Conservation (phyloP, 2,113 vertebrate genomes). For the Agapornis roseicollis region DNA sequence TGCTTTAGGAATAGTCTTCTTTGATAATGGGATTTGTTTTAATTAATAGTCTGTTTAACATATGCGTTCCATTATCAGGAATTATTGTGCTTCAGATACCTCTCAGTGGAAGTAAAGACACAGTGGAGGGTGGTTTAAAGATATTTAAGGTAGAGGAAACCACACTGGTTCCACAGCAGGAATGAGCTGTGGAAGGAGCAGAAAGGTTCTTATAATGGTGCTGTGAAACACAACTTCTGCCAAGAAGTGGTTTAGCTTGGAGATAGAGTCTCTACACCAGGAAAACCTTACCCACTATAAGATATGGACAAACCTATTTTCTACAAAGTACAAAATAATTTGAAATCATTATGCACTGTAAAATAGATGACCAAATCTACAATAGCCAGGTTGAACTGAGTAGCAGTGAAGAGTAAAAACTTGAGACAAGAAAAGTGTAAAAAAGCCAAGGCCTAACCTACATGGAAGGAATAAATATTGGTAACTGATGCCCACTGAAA, state of each 20-base stretch:
- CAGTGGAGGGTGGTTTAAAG: background rate
- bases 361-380: background rate
- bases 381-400: background rate
- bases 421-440: background rate
- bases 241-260: background rate
- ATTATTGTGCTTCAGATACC: background rate
- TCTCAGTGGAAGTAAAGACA: background rate
- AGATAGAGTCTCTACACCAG: background rate
- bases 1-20: background rate
- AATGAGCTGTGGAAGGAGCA: background rate
- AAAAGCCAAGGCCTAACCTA: background rate
- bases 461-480: background rate
- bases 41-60: conserved; percentile 33
- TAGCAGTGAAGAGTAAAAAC: background rate
- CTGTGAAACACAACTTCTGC: background rate
- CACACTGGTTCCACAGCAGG: background rate
- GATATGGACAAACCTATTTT: background rate
- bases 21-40: conserved; percentile 6
- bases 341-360: background rate
- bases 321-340: background rate
- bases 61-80: conserved; percentile 13
- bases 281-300: background rate
- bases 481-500: background rate
- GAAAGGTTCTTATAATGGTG: background rate
- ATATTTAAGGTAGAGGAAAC: background rate